Conservation (phyloP, 2,797 vertebrate species). For the Labroides dimidiatus region DNA sequence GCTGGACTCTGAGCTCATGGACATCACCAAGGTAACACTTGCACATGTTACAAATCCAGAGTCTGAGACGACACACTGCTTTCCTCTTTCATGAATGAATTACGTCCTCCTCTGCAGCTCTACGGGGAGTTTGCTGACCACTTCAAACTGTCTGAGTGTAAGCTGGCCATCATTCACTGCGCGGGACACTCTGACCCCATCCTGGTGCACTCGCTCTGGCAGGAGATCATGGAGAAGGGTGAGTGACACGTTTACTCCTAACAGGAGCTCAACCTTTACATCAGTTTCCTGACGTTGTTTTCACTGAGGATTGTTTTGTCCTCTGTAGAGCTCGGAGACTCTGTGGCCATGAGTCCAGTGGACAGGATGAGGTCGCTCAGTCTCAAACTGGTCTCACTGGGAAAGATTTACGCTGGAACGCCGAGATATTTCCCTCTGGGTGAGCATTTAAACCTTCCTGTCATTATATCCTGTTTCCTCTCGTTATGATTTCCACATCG, state of each 20-base stretch:
- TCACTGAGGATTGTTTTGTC: slow-evolving; percentile 8
- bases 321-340: slow-evolving; percentile 89
- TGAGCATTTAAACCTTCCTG: slow-evolving; percentile 61
- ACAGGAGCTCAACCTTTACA: background rate
- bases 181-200: slow-evolving; percentile 95
- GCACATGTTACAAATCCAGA: background rate
- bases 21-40: slow-evolving; percentile 92
- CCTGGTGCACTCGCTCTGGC: slow-evolving; percentile 96
- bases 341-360: slow-evolving; percentile 86
- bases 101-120: slow-evolving; percentile 79
- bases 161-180: slow-evolving; percentile 97
- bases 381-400: slow-evolving; percentile 93
- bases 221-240: slow-evolving; percentile 98
- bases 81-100: background rate
- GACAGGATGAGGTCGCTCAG: slow-evolving; percentile 95
- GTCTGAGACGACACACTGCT: background rate
- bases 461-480: slow-evolving; percentile 37
- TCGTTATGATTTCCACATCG: slow-evolving; percentile 36
- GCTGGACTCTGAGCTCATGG: slow-evolving; percentile 96
- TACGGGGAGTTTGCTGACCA: slow-evolving; percentile 98
- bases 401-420: slow-evolving; percentile 94
- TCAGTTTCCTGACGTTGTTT: background rate
- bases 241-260: slow-evolving; percentile 9
- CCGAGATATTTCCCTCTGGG: slow-evolving; percentile 97
- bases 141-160: slow-evolving; percentile 95